A percentile compares a stretch with the other conserved stretches of the same genome.
Conservation (phyloP, 2,888 invertebrate species). For the Patella pellucida region DNA sequence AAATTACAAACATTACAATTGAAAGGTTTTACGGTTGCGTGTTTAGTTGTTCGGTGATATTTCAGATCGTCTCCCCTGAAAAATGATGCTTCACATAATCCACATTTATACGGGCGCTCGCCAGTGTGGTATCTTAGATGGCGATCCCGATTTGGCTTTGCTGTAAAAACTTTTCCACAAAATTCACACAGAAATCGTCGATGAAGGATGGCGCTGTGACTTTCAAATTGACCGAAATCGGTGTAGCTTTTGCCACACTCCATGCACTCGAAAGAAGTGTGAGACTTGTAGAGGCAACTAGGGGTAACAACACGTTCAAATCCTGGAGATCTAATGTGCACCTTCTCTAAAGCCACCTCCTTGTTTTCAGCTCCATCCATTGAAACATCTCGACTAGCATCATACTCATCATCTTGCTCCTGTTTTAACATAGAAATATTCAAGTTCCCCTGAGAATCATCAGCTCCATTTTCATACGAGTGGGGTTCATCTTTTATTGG, state of each 20-base stretch:
- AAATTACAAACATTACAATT: constrained; percentile 46
- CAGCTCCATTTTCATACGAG: background rate
- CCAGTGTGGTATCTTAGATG: constrained; percentile 69
- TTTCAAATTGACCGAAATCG: constrained; percentile 59
- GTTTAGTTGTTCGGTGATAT: constrained; percentile 61
- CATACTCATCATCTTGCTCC: background rate
- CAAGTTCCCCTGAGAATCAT: background rate
- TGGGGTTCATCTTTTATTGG: background rate
- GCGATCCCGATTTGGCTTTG: constrained; percentile 67
- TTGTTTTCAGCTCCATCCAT: background rate
- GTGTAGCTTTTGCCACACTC: constrained; percentile 47
- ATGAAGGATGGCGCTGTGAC: constrained; percentile 60
- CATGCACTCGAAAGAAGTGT: constrained; percentile 46
- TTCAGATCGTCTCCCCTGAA: constrained; percentile 62
- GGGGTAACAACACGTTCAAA: constrained; percentile 55
- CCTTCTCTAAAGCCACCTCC: constrained; percentile 13
- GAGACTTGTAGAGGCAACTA: constrained; percentile 45
- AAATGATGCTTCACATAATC: constrained; percentile 54
- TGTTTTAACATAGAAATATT: background rate
- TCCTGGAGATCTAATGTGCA: constrained; percentile 39
- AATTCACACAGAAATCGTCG: constrained; percentile 65
- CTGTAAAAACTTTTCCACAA: constrained; percentile 67
- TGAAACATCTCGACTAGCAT: background rate
- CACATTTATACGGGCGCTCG: constrained; percentile 62
- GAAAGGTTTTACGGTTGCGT: constrained; percentile 52